A percentile compares a stretch with the other conserved stretches of the same genome.
Conservation (phyloP, 2,113 vertebrate species). For the Larimichthys polyactis region DNA sequence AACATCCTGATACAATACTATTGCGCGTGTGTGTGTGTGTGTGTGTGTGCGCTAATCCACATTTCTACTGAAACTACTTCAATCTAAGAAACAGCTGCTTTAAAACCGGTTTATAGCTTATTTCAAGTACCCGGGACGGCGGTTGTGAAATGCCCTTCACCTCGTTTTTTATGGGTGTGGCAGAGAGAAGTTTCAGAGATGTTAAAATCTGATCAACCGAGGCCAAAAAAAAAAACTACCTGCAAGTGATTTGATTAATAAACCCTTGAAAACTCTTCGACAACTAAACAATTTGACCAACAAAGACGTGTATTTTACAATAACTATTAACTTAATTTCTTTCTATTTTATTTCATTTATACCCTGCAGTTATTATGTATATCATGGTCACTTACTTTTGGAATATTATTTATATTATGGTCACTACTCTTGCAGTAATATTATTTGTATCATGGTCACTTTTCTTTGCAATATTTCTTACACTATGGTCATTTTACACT, state of each 20-base stretch:
- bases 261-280: neutral
- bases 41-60: neutral
- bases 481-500: too few species aligned
- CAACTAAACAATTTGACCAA: too few species aligned
- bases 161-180: slow-evolving; percentile 52
- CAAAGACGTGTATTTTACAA: neutral
- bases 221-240: slow-evolving; percentile 29
- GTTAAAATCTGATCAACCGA: neutral
- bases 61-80: neutral
- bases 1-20: neutral
- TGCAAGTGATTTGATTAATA: neutral
- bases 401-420: too few species aligned
- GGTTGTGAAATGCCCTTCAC: neutral
- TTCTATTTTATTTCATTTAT: too few species aligned
- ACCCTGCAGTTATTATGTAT: too few species aligned
- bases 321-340: neutral
- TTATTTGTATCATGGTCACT: too few species aligned
- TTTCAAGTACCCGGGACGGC: too few species aligned
- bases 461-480: too few species aligned
- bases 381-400: too few species aligned
- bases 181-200: neutral
- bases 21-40: neutral
- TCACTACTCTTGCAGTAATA: too few species aligned
- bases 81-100: too few species aligned
- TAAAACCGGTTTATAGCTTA: neutral